Evolutionary conservation across 2,888 invertebrate genomes (phyloP), one percentile per base, ranked within the genome.

Genomic region (Octonoba sinensis): DNA sequence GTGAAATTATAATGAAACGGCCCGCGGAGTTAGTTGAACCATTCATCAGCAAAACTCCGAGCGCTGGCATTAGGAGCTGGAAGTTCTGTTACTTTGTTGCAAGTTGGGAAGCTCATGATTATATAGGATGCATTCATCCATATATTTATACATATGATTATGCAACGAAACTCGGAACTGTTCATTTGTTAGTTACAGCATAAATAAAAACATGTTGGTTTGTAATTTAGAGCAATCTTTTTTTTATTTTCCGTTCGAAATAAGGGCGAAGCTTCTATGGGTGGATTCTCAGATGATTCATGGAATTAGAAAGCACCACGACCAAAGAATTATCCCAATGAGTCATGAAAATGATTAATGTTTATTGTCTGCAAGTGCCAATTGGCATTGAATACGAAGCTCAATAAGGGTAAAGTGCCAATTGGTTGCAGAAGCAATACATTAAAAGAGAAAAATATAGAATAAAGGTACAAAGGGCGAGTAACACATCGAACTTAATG

Each of bases 251-350:
- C 2, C 20, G 20, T n/a, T 36, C 36, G 36, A 36, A 36, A 36
- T 36, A 36, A 36, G 6, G 36, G 79, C 69, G 73, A n/a, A 18
- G 20, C 24, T 20, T 27, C 24, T 18, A 46, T 73, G 79, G 79
- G 46, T 73, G 67, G 62, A 56, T 46, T 44, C 47, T 46, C 20
- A 1, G 27, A 73, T 81, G 79, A 81, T 73, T 73, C 64, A 81
- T 81, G 73, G 49, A 69, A 69, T 69, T 81, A 64, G 56, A 69
- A 81, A 73, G 62, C 20, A n/a, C 27, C 79, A 81, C 73, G 79
- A 81, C 60, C 54, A 64, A 27, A 64, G 69, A 69, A 73, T 81
- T 81, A 74, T 44, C 3, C 15, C 49, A 44, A 15, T 24, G 6
- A 54, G 20, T 51, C 60, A 73, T 36, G 56, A 44, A 46, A 71